Base-by-base conservation (phyloP, 1,140 invertebrate genomes). In the Lerema accius region DNA sequence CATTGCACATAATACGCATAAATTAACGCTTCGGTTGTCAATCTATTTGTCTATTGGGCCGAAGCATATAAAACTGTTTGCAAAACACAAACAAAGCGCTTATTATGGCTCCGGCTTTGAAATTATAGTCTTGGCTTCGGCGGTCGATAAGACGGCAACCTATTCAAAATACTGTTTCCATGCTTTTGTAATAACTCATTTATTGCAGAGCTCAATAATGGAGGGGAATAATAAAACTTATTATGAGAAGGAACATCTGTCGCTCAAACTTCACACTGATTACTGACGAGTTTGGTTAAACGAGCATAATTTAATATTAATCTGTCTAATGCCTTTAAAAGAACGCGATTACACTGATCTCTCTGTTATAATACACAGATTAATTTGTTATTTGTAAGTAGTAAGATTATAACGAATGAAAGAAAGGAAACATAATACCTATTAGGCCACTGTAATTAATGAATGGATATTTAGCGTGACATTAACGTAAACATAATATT, bases 161-260 rank as follows among this genome's bases (percentile, higher is more conserved):
- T 56, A 56, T 56, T 56, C 39, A 32, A 39, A 13, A 56, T 43
- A 56, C 43, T 56, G 40, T 45, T 56, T 56, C 39, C 39, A 16
- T 39, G 53, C 53, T 56, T n/a, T n/a, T n/a, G n/a, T n/a, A n/a
- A n/a, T n/a, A n/a, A n/a, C 40, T 56, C 23, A 56, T 56, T 39
- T 45, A 56, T 56, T 56, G 43, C 43, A 45, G 39, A 58, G 55
- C 19, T 19, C 28, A 59, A 59, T 59, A 59, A 59, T 48, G 55
- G 46, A 46, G 46, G 55, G 55, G 46, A 59, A 46, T 59, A 46
- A 59, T 59, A 46, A 59, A 59, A 59, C 55, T 59, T 58, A 58
- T 59, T 59, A 59, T 59, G 55, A 59, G 55, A 59, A 59, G 7
- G 55, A 59, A 46, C 55, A 59, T 46, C 55, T 59, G 55, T 59